A percentile compares a stretch with the other conserved stretches of the same genome.
Conservation (phyloP, 2,113 vertebrate genomes). For the Bufo gargarizans region DNA sequence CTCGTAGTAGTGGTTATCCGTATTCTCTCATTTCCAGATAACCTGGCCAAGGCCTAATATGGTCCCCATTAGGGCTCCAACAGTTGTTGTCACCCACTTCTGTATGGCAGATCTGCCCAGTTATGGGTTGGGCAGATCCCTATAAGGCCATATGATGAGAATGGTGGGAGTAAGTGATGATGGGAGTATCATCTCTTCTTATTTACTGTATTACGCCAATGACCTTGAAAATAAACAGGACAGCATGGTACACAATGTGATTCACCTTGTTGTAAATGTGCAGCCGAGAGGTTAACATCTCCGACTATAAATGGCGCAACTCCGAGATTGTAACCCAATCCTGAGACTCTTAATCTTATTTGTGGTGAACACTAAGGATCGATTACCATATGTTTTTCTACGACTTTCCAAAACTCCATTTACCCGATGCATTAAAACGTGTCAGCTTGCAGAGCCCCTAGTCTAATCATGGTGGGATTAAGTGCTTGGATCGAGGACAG, state of each 20-base stretch:
- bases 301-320: not conserved
- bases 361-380: constrained; percentile 13
- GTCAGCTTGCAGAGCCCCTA: not conserved
- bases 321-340: not conserved
- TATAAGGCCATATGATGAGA: not conserved
- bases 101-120: not conserved
- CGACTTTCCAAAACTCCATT: constrained; percentile 42
- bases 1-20: too few species aligned
- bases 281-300: not conserved
- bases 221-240: not conserved
- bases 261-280: not conserved
- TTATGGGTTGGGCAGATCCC: too few species aligned
- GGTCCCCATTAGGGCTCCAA: not conserved
- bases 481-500: constrained; percentile 50
- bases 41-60: not conserved
- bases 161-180: too few species aligned
- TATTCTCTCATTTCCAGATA: too few species aligned
- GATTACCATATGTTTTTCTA: constrained; percentile 45
- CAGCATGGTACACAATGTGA: not conserved
- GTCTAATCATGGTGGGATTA: constrained; percentile 13
- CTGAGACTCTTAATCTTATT: not conserved
- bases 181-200: not conserved
- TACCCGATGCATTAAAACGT: constrained; percentile 38
- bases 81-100: not conserved
- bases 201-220: not conserved